Conservation (phyloP, 2,888 invertebrate genomes). For the Parnassius apollo region DNA sequence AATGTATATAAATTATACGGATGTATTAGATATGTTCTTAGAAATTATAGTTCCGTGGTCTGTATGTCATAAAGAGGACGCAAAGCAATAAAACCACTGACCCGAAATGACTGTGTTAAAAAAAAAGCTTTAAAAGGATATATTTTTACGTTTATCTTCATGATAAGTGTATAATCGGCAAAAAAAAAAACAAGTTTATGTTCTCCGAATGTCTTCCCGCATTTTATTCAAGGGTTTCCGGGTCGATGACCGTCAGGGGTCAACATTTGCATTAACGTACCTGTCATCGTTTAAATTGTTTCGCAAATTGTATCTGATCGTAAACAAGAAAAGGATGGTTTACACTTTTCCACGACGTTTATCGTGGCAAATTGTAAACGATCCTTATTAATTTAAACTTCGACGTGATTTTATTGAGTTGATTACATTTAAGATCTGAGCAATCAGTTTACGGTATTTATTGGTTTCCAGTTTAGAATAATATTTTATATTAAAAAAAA, state of each 20-base stretch:
- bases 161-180: neutral
- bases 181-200: slow-evolving; percentile 11
- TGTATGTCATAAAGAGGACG: too few relatives aligned
- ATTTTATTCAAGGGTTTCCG: slow-evolving; percentile 16
- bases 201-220: slow-evolving; percentile 14
- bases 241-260: slow-evolving; percentile 13
- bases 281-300: neutral
- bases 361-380: neutral
- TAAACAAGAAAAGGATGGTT: neutral
- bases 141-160: neutral
- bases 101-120: too few relatives aligned
- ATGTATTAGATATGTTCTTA: too few relatives aligned
- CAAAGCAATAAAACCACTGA: too few relatives aligned
- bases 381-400: neutral
- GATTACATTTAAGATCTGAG: neutral
- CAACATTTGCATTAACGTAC: slow-evolving; percentile 19
- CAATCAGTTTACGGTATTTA: slow-evolving; percentile 1
- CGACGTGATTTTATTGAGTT: too few relatives aligned
- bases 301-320: neutral
- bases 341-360: neutral
- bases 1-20: too few relatives aligned
- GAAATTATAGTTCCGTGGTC: too few relatives aligned
- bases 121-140: too few relatives aligned
- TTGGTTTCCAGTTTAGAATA: neutral
- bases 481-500: too few relatives aligned